A percentile compares a stretch with the other conserved stretches of the same genome.
Conservation (phyloP, 2,113 vertebrate species). For the Balaeniceps rex region DNA sequence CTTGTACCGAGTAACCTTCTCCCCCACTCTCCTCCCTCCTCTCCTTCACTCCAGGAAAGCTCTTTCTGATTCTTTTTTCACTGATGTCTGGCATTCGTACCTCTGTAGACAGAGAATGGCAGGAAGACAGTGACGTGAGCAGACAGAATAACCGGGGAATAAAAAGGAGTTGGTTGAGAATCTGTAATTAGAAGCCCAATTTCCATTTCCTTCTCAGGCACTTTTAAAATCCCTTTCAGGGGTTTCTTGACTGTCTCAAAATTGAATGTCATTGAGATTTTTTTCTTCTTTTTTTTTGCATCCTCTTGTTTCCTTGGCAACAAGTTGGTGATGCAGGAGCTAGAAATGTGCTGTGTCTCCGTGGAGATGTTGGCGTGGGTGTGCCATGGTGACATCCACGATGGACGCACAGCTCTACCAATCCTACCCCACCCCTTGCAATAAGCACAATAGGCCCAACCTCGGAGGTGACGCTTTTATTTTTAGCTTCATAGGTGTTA, state of each 20-base stretch:
- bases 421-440: constrained; percentile 23
- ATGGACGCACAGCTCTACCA: constrained; percentile 54
- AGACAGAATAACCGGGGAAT: constrained; percentile 65
- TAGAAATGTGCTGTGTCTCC: constrained; percentile 74
- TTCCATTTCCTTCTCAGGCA: constrained; percentile 70
- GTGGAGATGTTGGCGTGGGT: constrained; percentile 75
- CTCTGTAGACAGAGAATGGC: constrained; percentile 61
- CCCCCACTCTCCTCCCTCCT: not conserved
- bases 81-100: constrained; percentile 33
- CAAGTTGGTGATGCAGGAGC: constrained; percentile 77
- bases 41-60: constrained; percentile 25
- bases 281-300: constrained; percentile 31
- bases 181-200: constrained; percentile 75
- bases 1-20: not conserved
- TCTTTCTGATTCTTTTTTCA: constrained; percentile 51
- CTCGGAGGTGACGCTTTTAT: constrained; percentile 27
- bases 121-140: constrained; percentile 63
- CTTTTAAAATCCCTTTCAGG: constrained; percentile 73
- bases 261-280: constrained; percentile 76
- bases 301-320: constrained; percentile 81
- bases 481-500: constrained; percentile 41
- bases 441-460: not conserved
- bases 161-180: constrained; percentile 66
- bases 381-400: constrained; percentile 62
- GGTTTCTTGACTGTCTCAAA: constrained; percentile 76